phyloP scores from a whole-genome alignment of 2,888 invertebrate genomes.

The Coremacera marginata region DNA sequence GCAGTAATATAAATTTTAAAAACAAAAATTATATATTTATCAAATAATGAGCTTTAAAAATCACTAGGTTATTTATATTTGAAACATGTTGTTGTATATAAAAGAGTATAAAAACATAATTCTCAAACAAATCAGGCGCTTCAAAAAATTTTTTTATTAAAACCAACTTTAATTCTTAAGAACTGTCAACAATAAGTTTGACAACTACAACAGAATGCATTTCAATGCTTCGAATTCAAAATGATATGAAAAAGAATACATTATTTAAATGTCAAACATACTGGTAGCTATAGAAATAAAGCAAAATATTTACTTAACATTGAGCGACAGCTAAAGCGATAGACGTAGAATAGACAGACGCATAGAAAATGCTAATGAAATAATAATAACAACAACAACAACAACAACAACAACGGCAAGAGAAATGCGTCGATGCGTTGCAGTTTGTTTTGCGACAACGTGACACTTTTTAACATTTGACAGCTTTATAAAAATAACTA shows the following conservation, averaged over 20 bases:
- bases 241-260: conserved; percentile 7
- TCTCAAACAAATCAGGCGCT: too few relatives aligned
- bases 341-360: conserved; percentile 11
- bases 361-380: background rate
- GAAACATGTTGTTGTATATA: too few relatives aligned
- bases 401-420: too few relatives aligned
- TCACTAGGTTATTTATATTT: too few relatives aligned
- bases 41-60: too few relatives aligned
- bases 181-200: background rate
- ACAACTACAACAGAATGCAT: background rate
- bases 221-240: too few relatives aligned
- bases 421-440: background rate
- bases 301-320: background rate
- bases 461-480: conserved; percentile 13
- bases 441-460: background rate
- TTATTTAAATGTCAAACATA: conserved; percentile 24
- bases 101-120: too few relatives aligned
- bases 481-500: background rate
- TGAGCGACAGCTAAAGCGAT: background rate
- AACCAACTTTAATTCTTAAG: too few relatives aligned
- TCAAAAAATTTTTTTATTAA: too few relatives aligned
- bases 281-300: background rate
- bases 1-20: too few relatives aligned
- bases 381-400: background rate
- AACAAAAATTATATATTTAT: too few relatives aligned